These are phyloP conservation scores for Halyomorpha halys DNA, from an alignment of 1,140 invertebrate genomes.

Conservation along the genomic window DNA sequence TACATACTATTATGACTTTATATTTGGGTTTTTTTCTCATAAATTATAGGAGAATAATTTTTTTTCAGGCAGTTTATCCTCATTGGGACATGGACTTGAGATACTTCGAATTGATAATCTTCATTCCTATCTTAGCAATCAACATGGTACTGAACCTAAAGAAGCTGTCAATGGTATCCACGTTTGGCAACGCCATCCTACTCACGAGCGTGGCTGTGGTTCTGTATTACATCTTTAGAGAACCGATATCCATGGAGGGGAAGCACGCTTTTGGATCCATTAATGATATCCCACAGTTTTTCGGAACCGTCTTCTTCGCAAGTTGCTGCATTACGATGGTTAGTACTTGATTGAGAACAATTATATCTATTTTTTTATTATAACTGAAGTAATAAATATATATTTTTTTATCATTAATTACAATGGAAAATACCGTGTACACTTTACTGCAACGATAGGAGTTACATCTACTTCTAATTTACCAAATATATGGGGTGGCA, in stretches of 20 bases:
- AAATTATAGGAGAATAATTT: too few relatives aligned
- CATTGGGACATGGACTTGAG: background rate
- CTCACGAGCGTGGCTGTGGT: background rate
- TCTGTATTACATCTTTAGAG: conserved; percentile 7
- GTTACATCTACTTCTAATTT: too few relatives aligned
- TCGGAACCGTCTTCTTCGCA: conserved; percentile 21
- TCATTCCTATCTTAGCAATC: conserved; percentile 3
- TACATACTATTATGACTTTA: too few relatives aligned
- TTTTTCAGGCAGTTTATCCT: background rate
- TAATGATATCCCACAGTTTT: background rate
- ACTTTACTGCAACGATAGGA: too few relatives aligned
- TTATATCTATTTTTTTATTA: too few relatives aligned
- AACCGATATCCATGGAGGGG: background rate
- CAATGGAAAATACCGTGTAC: too few relatives aligned
- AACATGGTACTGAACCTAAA: conserved; percentile 4
- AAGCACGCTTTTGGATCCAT: background rate
- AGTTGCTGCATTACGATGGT: conserved; percentile 7
- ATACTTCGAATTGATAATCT: background rate
- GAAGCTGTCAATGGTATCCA: conserved; percentile 3
- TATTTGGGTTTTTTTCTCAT: too few relatives aligned
- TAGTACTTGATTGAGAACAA: background rate
- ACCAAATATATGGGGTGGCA: too few relatives aligned
- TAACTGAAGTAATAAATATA: too few relatives aligned
- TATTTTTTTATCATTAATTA: too few relatives aligned
- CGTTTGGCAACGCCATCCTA: background rate